Evolutionary conservation across 2,888 invertebrate species (phyloP), one percentile per base, ranked within the genome.

Genomic region (Hypselothyrea guttata): DNA sequence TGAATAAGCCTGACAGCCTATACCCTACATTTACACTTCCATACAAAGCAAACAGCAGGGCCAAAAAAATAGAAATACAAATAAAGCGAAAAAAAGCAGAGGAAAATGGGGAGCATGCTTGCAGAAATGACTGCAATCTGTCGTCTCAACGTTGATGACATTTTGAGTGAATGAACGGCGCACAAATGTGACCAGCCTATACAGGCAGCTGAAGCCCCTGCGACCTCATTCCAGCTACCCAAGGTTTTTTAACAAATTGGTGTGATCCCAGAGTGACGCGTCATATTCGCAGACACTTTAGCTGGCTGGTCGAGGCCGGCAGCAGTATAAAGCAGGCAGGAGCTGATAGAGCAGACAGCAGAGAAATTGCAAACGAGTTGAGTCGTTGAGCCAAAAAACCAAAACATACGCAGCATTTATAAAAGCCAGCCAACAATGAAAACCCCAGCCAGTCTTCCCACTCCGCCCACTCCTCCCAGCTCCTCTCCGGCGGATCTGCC

Each of bases 191-290:
- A 71, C 71, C 71, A 71, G 78, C 82, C 82, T 84, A 81, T 54
- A 54, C 62, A 12, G 12, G 3, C 27, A 8, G 66, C 34, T 65
- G 44, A 51, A 49, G 44, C 30, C 38, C 37, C 37, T 18, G 30
- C 35, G 31, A 30, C 4, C 45, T 4, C 13, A 28, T 9, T 22
- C 46, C 28, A 13, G 16, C 16, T n/a, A n/a, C 18, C 16, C 52
- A 49, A 58, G 54, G 66, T 85, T 84, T 84, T 69, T 76, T 82
- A 85, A 85, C 85, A 83, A 86, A 84, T 84, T 84, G 86, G 86
- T 84, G 86, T 85, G 84, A 84, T 83, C 81, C 78, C 83, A 67
- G 81, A 85, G 78, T 82, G 83, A 86, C 83, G 72, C 79, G 73
- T 73, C 79, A 79, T 74, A 82, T 84, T 76, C 84, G 75, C 78